phyloP scores from a whole-genome alignment of 2,797 vertebrate genomes.

The Syngnathus rostellatus region DNA sequence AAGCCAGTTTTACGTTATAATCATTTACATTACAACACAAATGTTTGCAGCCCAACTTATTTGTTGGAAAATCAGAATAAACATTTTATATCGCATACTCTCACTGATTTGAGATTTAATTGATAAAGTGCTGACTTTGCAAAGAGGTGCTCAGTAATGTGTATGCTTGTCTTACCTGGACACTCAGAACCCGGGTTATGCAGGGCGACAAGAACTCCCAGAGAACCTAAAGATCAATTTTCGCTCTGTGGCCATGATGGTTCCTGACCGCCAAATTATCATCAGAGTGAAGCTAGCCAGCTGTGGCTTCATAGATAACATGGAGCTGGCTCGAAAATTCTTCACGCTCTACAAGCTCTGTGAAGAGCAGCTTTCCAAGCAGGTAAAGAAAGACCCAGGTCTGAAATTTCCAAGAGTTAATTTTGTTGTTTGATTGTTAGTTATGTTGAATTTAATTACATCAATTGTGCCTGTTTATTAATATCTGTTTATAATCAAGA shows the following conservation, averaged over 20 bases:
- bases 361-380: slow-evolving; percentile 97
- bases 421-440: neutral
- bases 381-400: slow-evolving; percentile 66
- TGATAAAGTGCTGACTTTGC: neutral
- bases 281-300: slow-evolving; percentile 95
- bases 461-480: neutral
- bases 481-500: neutral
- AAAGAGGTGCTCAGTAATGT: neutral
- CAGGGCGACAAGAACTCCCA: slow-evolving; percentile 90
- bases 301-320: slow-evolving; percentile 88
- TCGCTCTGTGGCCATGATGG: slow-evolving; percentile 96
- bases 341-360: slow-evolving; percentile 92
- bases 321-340: slow-evolving; percentile 89
- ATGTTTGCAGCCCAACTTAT: neutral
- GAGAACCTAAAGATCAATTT: slow-evolving; percentile 98
- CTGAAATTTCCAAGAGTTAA: neutral
- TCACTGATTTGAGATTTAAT: neutral
- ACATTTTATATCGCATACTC: neutral
- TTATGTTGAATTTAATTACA: neutral
- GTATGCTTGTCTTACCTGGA: neutral
- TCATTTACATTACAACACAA: neutral
- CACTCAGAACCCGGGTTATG: slow-evolving; percentile 89
- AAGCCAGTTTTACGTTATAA: neutral
- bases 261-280: slow-evolving; percentile 95
- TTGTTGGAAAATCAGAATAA: neutral